These are phyloP conservation scores for Mesocricetus auratus DNA, from an alignment of 2,113 vertebrate genomes.

Conservation along the genomic window DNA sequence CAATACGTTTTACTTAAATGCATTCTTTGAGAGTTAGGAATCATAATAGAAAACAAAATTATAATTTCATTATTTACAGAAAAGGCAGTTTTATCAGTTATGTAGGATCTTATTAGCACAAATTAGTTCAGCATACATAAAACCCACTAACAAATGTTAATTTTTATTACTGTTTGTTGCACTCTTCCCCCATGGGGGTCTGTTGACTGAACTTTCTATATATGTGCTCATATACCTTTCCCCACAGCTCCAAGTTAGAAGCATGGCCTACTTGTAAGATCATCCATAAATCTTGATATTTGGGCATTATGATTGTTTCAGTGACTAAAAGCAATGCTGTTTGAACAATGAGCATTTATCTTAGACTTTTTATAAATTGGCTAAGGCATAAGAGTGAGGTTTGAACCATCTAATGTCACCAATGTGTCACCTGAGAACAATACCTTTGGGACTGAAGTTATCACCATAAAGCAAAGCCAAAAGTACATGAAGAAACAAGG, in stretches of 20 bases:
- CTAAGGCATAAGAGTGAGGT: background rate
- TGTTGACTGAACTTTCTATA: background rate
- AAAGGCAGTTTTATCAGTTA: background rate
- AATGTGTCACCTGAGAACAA: background rate
- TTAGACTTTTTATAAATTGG: background rate
- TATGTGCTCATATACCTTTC: background rate
- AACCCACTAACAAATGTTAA: background rate
- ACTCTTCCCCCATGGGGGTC: no score
- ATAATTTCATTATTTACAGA: background rate
- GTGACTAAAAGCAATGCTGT: background rate
- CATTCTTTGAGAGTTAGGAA: background rate
- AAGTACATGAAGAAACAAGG: background rate
- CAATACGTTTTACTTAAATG: background rate
- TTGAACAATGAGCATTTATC: background rate
- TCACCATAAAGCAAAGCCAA: background rate
- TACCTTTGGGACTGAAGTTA: background rate
- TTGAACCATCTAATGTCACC: background rate
- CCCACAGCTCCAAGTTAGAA: background rate
- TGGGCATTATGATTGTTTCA: background rate
- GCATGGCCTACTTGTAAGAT: background rate
- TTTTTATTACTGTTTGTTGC: no score
- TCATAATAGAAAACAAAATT: background rate
- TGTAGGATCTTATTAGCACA: background rate
- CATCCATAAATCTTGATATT: background rate
- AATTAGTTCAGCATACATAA: background rate